These are phyloP conservation scores for Nasonia vitripennis DNA, from an alignment of 1,140 invertebrate genomes.

Conservation along the genomic window DNA sequence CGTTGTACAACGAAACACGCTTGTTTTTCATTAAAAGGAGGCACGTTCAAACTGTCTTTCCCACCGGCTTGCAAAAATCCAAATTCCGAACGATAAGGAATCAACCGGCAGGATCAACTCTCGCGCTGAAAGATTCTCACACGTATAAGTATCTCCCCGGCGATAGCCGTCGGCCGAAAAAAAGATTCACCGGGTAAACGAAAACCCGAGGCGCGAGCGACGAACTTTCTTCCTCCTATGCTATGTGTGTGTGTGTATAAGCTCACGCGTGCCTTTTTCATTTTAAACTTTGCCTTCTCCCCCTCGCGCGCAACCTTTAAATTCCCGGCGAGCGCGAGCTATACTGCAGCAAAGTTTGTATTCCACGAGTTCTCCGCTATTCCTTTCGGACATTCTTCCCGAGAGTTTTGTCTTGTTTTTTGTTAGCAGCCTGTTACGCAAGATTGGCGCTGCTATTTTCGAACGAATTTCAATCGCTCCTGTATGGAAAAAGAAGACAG, in stretches of 20 bases:
- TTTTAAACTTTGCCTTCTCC: slow-evolving; percentile 22
- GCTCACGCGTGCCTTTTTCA: background rate
- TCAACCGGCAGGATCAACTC: background rate
- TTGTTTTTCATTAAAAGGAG: too few relatives aligned
- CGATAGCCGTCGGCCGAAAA: background rate
- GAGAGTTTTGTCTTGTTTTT: background rate
- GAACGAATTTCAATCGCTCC: too few relatives aligned
- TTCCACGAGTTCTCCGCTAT: background rate
- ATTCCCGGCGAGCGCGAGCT: background rate
- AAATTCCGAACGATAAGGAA: background rate
- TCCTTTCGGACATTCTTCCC: background rate
- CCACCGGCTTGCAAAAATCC: background rate
- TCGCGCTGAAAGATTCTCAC: background rate
- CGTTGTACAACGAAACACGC: too few relatives aligned
- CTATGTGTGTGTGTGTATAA: background rate
- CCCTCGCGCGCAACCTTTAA: background rate
- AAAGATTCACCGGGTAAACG: background rate
- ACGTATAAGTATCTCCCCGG: background rate
- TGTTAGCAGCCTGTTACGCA: background rate
- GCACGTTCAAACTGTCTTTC: background rate
- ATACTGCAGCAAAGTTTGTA: slow-evolving; percentile 4
- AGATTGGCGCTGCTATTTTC: background rate
- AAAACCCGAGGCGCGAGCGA: background rate
- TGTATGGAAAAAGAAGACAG: too few relatives aligned
- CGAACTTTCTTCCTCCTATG: slow-evolving; percentile 17